Percentiles rank a stretch among this genome's conserved stretches.
phyloP scores from a whole-genome alignment of 35 echinoderm and acorn worm species.

The Stichopus chloronotus region DNA sequence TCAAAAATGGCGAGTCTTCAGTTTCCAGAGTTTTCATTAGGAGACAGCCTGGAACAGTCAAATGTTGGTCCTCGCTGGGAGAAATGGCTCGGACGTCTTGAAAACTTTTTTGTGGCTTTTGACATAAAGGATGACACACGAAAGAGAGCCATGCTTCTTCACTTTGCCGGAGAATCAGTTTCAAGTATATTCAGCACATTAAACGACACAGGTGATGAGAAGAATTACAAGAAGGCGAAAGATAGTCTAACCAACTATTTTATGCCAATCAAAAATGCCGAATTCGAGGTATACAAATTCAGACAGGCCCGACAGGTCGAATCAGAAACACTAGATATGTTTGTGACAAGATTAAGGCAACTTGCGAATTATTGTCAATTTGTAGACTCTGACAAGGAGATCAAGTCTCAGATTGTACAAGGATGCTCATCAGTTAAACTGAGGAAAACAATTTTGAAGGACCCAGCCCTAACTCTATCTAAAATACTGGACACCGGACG shows the following conservation, averaged over 20 bases:
- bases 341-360: slow-evolving; percentile 41
- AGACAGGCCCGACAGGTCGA: slow-evolving; percentile 43
- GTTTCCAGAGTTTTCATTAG: background rate
- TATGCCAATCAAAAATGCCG: slow-evolving; percentile 38
- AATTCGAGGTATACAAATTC: slow-evolving; percentile 52
- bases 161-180: slow-evolving; percentile 68
- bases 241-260: too few species aligned
- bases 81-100: slow-evolving; percentile 69
- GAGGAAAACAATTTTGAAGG: slow-evolving; percentile 35
- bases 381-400: slow-evolving; percentile 63
- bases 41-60: background rate
- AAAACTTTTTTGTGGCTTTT: slow-evolving; percentile 45
- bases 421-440: slow-evolving; percentile 53
- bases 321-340: slow-evolving; percentile 60
- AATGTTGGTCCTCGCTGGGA: slow-evolving; percentile 60
- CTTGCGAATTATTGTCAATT: slow-evolving; percentile 71
- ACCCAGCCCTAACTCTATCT: slow-evolving; percentile 45
- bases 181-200: slow-evolving; percentile 58
- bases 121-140: slow-evolving; percentile 55
- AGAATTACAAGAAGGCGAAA: too few species aligned
- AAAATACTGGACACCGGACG: slow-evolving; percentile 50
- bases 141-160: slow-evolving; percentile 66
- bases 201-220: too few species aligned
- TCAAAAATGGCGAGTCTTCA: background rate
- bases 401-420: slow-evolving; percentile 58